These are phyloP conservation scores for Athrips mouffetella DNA, from an alignment of 2,888 invertebrate species.

Conservation along the genomic window DNA sequence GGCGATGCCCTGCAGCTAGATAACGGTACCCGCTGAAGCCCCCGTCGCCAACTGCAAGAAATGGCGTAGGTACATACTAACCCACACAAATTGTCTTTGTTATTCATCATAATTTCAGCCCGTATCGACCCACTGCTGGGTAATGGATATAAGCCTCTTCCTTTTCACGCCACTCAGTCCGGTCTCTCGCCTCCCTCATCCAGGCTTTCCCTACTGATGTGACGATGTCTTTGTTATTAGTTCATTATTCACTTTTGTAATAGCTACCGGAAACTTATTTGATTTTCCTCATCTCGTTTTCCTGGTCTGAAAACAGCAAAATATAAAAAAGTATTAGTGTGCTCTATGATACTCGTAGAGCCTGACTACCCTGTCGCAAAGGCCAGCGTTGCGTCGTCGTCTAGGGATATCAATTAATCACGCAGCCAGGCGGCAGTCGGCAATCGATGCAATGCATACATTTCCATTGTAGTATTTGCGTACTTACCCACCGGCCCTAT, in stretches of 20 bases:
- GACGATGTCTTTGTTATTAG: too few relatives aligned
- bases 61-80: too few relatives aligned
- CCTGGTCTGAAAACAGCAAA: neutral
- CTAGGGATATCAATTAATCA: neutral
- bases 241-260: too few relatives aligned
- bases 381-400: neutral
- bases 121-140: too few relatives aligned
- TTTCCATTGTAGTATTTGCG: neutral
- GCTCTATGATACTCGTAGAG: too few relatives aligned
- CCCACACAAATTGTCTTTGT: too few relatives aligned
- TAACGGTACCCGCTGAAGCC: constrained; percentile 60
- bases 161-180: too few relatives aligned
- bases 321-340: neutral
- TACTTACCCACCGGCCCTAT: neutral
- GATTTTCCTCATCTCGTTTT: neutral
- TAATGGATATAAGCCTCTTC: too few relatives aligned
- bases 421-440: neutral
- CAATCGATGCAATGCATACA: neutral
- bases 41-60: neutral
- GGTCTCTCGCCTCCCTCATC: too few relatives aligned
- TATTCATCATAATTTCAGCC: too few relatives aligned
- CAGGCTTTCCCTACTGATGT: too few relatives aligned
- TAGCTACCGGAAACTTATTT: too few relatives aligned
- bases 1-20: constrained; percentile 54
- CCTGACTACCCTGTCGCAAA: neutral